These are phyloP conservation scores for Lepeophtheirus salmonis DNA, from an alignment of 1,140 invertebrate species.

Conservation along the genomic window DNA sequence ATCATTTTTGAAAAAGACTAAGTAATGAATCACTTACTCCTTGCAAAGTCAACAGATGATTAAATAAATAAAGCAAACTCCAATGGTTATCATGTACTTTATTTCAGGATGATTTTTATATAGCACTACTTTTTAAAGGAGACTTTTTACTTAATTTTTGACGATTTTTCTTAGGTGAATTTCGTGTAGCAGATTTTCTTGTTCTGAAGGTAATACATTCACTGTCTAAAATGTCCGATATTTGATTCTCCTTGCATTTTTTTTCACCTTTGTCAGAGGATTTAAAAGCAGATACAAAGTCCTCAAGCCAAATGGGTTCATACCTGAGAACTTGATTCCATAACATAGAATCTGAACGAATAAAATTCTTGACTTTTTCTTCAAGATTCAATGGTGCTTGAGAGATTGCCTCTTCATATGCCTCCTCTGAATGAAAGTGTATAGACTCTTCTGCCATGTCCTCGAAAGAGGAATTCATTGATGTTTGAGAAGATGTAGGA, in stretches of 20 bases:
- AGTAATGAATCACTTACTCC: neutral
- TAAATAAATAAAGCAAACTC: too few species aligned
- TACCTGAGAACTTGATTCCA: slow-evolving; percentile 14
- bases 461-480: neutral
- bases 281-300: slow-evolving; percentile 1
- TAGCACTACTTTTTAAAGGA: neutral
- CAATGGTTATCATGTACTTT: neutral
- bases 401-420: too few species aligned
- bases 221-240: slow-evolving; percentile 11
- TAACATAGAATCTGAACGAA: neutral
- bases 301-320: slow-evolving; percentile 19
- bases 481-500: neutral
- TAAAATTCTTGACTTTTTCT: neutral
- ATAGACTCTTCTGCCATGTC: slow-evolving; percentile 4
- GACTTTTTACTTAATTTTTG: neutral
- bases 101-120: neutral
- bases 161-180: neutral
- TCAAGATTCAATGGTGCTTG: neutral
- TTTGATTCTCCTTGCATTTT: neutral
- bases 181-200: neutral
- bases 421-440: neutral
- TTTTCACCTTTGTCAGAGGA: neutral
- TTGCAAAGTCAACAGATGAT: too few species aligned
- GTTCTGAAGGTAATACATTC: slow-evolving; percentile 12
- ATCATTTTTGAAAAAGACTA: neutral